Conservation (phyloP, 2,797 vertebrate genomes). For the Sebastes cheni region DNA sequence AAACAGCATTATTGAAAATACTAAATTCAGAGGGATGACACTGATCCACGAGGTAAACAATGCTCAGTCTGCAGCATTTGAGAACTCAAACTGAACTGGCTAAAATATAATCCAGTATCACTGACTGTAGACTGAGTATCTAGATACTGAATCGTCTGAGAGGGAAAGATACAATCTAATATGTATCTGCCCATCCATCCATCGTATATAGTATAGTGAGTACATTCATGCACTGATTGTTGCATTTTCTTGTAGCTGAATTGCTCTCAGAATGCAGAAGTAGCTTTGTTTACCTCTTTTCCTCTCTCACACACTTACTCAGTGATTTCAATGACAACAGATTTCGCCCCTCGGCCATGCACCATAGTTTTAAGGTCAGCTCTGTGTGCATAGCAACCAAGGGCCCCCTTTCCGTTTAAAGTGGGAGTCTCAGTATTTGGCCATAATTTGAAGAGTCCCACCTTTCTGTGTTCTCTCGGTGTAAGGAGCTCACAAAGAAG, state of each 20-base stretch:
- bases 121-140: not conserved
- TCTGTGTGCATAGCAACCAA: constrained; percentile 27
- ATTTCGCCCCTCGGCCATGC: not conserved
- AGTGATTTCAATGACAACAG: constrained; percentile 6
- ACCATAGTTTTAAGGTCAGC: constrained; percentile 34
- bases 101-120: not conserved
- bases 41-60: not conserved
- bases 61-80: not conserved
- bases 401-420: constrained; percentile 14
- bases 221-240: not conserved
- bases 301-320: not conserved
- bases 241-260: not conserved
- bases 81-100: not conserved
- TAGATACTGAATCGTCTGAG: not conserved
- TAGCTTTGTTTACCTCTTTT: not conserved
- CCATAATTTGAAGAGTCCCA: constrained; percentile 44
- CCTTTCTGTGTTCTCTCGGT: constrained; percentile 18
- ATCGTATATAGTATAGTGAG: not conserved
- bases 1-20: not conserved
- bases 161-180: not conserved
- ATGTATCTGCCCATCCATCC: not conserved
- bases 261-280: not conserved
- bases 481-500: constrained; percentile 36
- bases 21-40: not conserved
- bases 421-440: constrained; percentile 19